Evolutionary conservation across 2,888 invertebrate species (phyloP).

Genomic region (Thymelicus sylvestris): DNA sequence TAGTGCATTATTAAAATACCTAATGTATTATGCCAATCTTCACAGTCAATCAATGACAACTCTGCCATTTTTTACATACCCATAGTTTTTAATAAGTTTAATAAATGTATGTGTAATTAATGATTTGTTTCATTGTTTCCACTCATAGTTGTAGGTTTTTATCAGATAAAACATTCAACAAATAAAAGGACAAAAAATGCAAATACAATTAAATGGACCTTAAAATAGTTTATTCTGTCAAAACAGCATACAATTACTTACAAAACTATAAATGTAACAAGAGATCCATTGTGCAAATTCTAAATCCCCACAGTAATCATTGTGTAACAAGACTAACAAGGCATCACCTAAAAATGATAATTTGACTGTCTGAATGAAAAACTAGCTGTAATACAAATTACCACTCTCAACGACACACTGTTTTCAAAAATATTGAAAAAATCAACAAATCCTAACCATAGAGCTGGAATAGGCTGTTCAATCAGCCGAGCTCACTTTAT

Average conservation of each 20-base stretch:
- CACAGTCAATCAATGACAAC: conserved; percentile 77
- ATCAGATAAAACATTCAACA: not conserved
- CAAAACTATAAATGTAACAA: not conserved
- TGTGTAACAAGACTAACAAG: no score
- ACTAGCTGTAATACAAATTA: no score
- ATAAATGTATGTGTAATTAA: conserved; percentile 74
- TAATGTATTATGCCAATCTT: conserved; percentile 80
- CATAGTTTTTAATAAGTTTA: conserved; percentile 80
- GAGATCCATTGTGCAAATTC: no score
- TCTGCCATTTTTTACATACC: conserved; percentile 84
- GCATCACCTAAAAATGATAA: no score
- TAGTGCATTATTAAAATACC: conserved; percentile 68
- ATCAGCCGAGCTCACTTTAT: no score
- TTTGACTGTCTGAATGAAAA: no score
- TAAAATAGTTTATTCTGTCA: conserved; percentile 16
- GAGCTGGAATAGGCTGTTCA: no score
- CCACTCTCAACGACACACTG: no score
- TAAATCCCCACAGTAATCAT: no score
- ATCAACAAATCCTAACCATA: no score
- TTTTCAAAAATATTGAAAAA: no score
- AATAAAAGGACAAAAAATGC: not conserved
- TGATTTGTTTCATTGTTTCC: conserved; percentile 47
- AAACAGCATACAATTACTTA: conserved; percentile 4
- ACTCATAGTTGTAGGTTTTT: not conserved
- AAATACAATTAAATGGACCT: not conserved